phyloP scores from a whole-genome alignment of 2,113 vertebrate genomes.

The Sciurus niger region DNA sequence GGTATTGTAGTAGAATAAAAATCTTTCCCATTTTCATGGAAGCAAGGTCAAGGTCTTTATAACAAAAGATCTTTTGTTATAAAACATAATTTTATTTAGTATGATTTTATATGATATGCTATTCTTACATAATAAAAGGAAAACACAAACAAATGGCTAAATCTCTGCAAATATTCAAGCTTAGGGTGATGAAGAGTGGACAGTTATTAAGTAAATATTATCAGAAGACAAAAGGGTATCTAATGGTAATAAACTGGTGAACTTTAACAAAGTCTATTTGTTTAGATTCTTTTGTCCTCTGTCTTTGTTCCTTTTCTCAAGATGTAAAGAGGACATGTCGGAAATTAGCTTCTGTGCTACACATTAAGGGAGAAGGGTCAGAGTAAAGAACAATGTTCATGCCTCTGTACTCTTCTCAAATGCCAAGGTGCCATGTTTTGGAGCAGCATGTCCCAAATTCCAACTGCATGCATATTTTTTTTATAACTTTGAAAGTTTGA shows the following conservation, averaged over 20 bases:
- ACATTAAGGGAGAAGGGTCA: fast-evolving
- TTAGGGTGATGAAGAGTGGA: not conserved
- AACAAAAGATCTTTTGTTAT: not conserved
- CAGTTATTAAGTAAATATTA: not conserved
- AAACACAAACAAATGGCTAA: not conserved
- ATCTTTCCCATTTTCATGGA: not conserved
- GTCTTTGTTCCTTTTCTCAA: not conserved
- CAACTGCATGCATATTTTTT: not conserved
- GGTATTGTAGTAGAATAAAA: not conserved
- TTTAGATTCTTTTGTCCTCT: not conserved
- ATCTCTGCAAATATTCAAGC: not conserved
- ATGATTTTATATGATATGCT: too few species aligned
- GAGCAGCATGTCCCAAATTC: not conserved
- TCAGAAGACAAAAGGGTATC: not conserved
- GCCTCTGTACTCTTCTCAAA: not conserved
- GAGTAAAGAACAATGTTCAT: not conserved
- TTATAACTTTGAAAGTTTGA: not conserved
- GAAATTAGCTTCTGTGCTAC: not conserved
- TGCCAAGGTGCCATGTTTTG: not conserved
- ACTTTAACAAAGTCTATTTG: not conserved
- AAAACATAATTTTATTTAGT: not conserved
- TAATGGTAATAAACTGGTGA: not conserved
- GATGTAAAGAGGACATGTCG: not conserved
- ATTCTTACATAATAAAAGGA: not conserved
- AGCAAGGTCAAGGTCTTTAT: not conserved